Conservation (phyloP, 2,113 vertebrate genomes). For the Ia io region DNA sequence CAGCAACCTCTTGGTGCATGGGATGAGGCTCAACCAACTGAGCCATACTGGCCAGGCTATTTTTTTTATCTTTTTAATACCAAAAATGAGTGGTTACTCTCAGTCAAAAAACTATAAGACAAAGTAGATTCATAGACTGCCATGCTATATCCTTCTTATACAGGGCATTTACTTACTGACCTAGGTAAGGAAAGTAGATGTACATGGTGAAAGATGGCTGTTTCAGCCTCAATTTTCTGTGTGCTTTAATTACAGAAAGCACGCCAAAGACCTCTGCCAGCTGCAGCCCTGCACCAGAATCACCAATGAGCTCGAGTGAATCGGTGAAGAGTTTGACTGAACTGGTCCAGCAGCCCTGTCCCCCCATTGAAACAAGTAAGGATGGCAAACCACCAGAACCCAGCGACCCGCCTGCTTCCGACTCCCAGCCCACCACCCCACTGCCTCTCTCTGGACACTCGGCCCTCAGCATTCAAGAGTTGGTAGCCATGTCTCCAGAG, state of each 20-base stretch:
- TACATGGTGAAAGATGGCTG: fast-evolving
- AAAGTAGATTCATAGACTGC: not conserved
- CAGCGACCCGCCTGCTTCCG: constrained; percentile 83
- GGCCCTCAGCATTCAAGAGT: constrained; percentile 93
- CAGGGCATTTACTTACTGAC: not conserved
- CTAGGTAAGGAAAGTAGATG: not conserved
- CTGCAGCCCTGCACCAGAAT: constrained; percentile 96
- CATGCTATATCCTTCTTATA: not conserved
- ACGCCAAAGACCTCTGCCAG: constrained; percentile 97
- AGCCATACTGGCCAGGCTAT: not conserved
- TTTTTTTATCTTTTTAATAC: constrained; percentile 34
- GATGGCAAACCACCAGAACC: constrained; percentile 84
- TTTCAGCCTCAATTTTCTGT: constrained; percentile 18
- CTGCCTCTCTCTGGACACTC: constrained; percentile 90
- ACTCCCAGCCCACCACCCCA: constrained; percentile 89
- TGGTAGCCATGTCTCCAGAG: constrained; percentile 94
- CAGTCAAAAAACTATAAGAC: not conserved
- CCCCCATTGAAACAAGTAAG: constrained; percentile 87
- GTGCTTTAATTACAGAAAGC: constrained; percentile 86
- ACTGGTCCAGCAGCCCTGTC: constrained; percentile 88
- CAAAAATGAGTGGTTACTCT: not conserved
- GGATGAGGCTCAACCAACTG: too few relatives aligned
- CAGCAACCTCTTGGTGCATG: too few relatives aligned
- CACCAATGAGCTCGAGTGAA: constrained; percentile 95
- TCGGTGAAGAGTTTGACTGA: constrained; percentile 92